phyloP scores from a whole-genome alignment of 1,140 invertebrate species.

The Euwallacea fornicatus region DNA sequence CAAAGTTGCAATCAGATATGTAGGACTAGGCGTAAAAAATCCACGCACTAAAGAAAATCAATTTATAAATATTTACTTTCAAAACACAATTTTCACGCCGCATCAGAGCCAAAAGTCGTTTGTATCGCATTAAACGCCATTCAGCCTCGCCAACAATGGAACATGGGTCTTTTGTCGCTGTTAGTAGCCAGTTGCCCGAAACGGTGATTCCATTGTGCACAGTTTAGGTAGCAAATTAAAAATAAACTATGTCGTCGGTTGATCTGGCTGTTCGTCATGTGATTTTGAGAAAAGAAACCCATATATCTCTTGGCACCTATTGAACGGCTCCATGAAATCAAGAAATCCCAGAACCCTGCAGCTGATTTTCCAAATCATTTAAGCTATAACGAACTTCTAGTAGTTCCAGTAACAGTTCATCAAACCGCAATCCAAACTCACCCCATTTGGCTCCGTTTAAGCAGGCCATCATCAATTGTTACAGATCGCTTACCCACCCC shows the following conservation, averaged over 20 bases:
- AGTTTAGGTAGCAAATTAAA: conserved; percentile 33
- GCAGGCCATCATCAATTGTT: conserved; percentile 11
- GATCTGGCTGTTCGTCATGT: too few relatives aligned
- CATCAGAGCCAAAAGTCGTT: conserved; percentile 35
- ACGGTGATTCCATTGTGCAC: conserved; percentile 19
- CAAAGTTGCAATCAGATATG: too few relatives aligned
- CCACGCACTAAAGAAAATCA: neutral
- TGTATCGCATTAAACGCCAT: conserved; percentile 28
- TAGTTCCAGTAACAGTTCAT: neutral
- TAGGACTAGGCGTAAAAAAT: too few relatives aligned
- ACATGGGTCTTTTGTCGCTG: conserved; percentile 34
- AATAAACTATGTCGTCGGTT: conserved; percentile 13
- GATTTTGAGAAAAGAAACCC: too few relatives aligned
- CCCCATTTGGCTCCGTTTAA: conserved; percentile 16
- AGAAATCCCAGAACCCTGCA: too few relatives aligned
- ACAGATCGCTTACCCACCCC: conserved; percentile 12
- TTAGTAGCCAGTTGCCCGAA: conserved; percentile 20
- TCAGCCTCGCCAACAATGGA: conserved; percentile 35
- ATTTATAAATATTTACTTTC: conserved; percentile 43
- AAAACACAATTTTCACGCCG: conserved; percentile 44
- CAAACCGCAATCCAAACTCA: conserved; percentile 11
- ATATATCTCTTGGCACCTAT: too few relatives aligned
- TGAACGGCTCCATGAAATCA: too few relatives aligned
- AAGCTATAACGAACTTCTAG: too few relatives aligned
- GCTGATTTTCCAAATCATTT: too few relatives aligned